Conservation (phyloP, 2,888 invertebrate species). For the Crematogaster levior region DNA sequence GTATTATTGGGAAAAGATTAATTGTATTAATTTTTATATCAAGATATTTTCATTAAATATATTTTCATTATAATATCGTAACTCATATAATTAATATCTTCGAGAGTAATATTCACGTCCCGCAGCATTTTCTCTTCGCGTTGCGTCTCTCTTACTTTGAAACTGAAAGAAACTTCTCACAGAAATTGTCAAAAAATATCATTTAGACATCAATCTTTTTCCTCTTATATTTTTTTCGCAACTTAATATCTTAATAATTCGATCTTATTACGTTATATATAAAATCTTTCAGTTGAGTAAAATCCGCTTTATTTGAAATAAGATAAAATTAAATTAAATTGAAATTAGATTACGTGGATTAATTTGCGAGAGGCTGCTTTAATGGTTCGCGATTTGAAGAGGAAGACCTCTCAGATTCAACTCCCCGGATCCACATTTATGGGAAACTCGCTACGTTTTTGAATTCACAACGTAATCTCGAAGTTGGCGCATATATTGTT, state of each 20-base stretch:
- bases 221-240: neutral
- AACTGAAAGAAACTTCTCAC: neutral
- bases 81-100: neutral
- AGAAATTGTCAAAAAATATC: neutral
- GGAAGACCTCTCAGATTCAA: constrained; percentile 7
- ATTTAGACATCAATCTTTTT: neutral
- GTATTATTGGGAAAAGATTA: neutral
- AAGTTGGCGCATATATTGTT: neutral
- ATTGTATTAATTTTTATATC: neutral
- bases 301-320: constrained; percentile 31
- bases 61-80: neutral
- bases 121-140: neutral
- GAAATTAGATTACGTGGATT: constrained; percentile 29
- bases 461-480: constrained; percentile 18
- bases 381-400: constrained; percentile 15
- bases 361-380: constrained; percentile 16
- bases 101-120: neutral
- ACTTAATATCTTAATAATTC: constrained; percentile 18
- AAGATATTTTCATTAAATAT: neutral
- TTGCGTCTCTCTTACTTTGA: neutral
- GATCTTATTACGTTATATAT: constrained; percentile 20
- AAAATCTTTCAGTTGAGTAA: constrained; percentile 7
- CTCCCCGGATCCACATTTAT: neutral
- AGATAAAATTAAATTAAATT: constrained; percentile 14
- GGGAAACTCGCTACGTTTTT: neutral